Evolutionary conservation across 2,888 invertebrate genomes (phyloP).

Genomic region (Apamea sordens): DNA sequence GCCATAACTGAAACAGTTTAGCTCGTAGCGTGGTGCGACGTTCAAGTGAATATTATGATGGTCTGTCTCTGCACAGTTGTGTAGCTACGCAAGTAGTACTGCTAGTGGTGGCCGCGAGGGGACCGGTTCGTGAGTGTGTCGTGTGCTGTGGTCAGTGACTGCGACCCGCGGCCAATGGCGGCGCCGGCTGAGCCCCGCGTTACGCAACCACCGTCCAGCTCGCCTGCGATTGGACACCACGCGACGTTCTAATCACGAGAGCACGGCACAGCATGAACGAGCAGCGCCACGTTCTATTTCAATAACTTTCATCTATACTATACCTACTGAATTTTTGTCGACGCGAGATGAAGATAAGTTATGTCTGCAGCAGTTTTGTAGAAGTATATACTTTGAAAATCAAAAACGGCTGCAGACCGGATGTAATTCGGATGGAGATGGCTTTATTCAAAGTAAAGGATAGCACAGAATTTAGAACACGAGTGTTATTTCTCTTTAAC

Average conservation of each 20-base stretch:
- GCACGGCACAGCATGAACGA: slow-evolving; percentile 6
- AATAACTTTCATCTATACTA: slow-evolving; percentile 15
- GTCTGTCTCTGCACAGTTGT: slow-evolving; percentile 12
- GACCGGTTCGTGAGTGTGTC: slow-evolving; percentile 56
- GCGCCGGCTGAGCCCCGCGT: slow-evolving; percentile 33
- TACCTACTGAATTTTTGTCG: slow-evolving; percentile 21
- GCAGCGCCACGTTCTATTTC: slow-evolving; percentile 7
- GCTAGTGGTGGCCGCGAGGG: slow-evolving; percentile 10
- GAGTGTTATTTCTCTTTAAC: slow-evolving; percentile 13
- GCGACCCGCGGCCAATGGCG: slow-evolving; percentile 57
- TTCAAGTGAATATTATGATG: not conserved
- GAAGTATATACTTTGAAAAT: not conserved
- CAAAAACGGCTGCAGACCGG: slow-evolving; percentile 1
- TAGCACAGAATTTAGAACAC: not conserved
- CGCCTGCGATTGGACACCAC: slow-evolving; percentile 47
- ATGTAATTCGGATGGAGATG: slow-evolving; percentile 13
- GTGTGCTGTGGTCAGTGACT: slow-evolving; percentile 54
- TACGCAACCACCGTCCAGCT: slow-evolving; percentile 37
- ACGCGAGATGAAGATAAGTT: slow-evolving; percentile 16
- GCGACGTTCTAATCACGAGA: slow-evolving; percentile 11
- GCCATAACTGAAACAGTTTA: not conserved
- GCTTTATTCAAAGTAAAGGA: slow-evolving; percentile 10
- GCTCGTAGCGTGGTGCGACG: not conserved
- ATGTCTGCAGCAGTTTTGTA: slow-evolving; percentile 17
- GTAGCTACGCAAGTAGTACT: slow-evolving; percentile 20